These are phyloP conservation scores for Helicoverpa assulta DNA, from an alignment of 2,888 invertebrate genomes.

Conservation along the genomic window DNA sequence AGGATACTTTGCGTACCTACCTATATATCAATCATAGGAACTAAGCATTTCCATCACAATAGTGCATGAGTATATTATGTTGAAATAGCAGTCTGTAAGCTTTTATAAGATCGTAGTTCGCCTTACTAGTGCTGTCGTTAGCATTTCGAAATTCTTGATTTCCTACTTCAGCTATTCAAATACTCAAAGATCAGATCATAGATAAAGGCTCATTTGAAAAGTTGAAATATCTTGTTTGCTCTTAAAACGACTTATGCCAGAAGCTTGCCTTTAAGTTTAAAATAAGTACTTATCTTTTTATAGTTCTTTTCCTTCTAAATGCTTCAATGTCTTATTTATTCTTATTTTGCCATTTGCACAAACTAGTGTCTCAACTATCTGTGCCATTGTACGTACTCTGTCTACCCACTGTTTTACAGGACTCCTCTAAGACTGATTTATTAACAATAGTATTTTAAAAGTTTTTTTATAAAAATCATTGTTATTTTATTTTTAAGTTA, in stretches of 20 bases:
- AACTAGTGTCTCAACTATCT: conserved; percentile 33
- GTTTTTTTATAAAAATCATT: conserved; percentile 42
- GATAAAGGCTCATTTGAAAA: background rate
- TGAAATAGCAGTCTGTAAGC: conserved; percentile 2
- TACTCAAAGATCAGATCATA: background rate
- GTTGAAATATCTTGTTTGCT: background rate
- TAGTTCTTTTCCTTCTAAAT: background rate
- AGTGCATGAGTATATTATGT: background rate
- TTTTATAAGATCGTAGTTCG: conserved; percentile 10
- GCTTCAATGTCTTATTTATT: background rate
- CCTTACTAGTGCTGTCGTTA: background rate
- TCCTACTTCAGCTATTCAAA: background rate
- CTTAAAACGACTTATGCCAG: background rate
- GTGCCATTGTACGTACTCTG: conserved; percentile 54
- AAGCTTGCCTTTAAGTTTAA: background rate
- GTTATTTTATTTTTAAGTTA: conserved; percentile 62
- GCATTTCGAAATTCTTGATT: background rate
- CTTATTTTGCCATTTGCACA: conserved; percentile 32
- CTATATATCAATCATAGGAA: background rate
- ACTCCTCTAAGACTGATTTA: conserved; percentile 61
- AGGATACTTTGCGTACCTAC: background rate
- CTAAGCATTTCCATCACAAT: background rate
- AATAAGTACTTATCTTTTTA: background rate
- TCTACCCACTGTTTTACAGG: conserved; percentile 29
- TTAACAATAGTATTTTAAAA: conserved; percentile 51